Conservation (phyloP, 2,797 vertebrate species). For the Schizopygopsis pylzovi region DNA sequence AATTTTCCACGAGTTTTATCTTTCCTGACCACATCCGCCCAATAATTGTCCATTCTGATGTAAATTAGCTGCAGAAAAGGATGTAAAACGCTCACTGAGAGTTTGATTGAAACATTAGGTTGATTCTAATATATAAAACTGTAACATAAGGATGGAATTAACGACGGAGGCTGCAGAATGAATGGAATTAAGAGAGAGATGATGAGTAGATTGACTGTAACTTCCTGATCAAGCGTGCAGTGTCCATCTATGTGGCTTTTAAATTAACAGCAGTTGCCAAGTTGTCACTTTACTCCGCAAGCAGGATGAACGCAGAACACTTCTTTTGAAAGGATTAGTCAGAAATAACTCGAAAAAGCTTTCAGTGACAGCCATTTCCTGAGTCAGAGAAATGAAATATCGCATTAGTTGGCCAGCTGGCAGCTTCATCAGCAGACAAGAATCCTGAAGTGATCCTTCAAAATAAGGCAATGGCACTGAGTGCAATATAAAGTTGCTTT, state of each 20-base stretch:
- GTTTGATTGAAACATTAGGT: constrained; percentile 47
- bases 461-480: neutral
- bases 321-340: neutral
- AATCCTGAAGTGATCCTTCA: constrained; percentile 13
- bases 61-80: constrained; percentile 31
- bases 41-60: constrained; percentile 38
- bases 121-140: neutral
- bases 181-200: constrained; percentile 7
- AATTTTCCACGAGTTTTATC: constrained; percentile 46
- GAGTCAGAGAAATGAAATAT: constrained; percentile 14
- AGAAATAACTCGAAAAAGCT: constrained; percentile 8
- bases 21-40: constrained; percentile 18
- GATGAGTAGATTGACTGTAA: constrained; percentile 12
- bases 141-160: constrained; percentile 19
- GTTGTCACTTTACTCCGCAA: neutral
- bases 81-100: constrained; percentile 1
- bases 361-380: neutral
- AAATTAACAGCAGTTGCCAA: neutral
- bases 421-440: neutral
- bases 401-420: neutral
- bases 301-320: neutral
- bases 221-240: constrained; percentile 24
- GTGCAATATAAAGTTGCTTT: neutral
- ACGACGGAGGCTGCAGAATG: neutral
- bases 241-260: constrained; percentile 11